Percentiles rank a stretch among this genome's conserved stretches.
phyloP scores from a whole-genome alignment of 2,113 vertebrate species.

The Marmota flaviventris region DNA sequence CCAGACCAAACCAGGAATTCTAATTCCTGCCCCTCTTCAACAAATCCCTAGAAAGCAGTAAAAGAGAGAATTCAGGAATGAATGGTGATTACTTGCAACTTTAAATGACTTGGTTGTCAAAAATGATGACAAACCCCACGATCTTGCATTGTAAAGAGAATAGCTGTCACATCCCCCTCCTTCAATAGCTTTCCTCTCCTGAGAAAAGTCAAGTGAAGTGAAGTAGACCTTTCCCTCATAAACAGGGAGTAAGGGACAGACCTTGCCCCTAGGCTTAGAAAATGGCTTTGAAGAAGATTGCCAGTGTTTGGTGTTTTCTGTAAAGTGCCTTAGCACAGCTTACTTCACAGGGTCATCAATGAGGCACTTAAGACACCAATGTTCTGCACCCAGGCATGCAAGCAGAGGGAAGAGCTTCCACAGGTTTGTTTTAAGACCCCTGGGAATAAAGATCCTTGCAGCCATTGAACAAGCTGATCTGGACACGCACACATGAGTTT shows the following conservation, averaged over 20 bases:
- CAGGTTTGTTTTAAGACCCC: not conserved
- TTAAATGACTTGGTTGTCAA: not conserved
- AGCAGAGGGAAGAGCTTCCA: not conserved
- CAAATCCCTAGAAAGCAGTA: not conserved
- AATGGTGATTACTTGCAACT: not conserved
- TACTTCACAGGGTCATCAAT: not conserved
- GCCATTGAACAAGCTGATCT: not conserved
- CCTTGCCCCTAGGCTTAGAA: fast-evolving
- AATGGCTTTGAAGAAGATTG: not conserved
- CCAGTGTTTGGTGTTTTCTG: not conserved
- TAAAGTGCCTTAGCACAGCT: not conserved
- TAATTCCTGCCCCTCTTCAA: not conserved
- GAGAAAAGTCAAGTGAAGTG: not conserved
- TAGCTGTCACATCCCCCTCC: not conserved
- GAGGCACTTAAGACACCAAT: not conserved
- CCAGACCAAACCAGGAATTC: not conserved
- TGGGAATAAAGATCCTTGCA: not conserved
- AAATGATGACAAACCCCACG: not conserved
- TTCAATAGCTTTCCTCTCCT: not conserved
- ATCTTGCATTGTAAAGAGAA: not conserved
- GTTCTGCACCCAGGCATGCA: not conserved
- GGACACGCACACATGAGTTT: not conserved
- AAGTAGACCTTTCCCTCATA: not conserved
- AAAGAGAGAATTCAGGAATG: not conserved
- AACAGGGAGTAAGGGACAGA: not conserved